Percentiles rank a stretch among this genome's conserved stretches.
Evolutionary conservation across 2,888 invertebrate genomes (phyloP).

Genomic region (Drosophila niveifrons): DNA sequence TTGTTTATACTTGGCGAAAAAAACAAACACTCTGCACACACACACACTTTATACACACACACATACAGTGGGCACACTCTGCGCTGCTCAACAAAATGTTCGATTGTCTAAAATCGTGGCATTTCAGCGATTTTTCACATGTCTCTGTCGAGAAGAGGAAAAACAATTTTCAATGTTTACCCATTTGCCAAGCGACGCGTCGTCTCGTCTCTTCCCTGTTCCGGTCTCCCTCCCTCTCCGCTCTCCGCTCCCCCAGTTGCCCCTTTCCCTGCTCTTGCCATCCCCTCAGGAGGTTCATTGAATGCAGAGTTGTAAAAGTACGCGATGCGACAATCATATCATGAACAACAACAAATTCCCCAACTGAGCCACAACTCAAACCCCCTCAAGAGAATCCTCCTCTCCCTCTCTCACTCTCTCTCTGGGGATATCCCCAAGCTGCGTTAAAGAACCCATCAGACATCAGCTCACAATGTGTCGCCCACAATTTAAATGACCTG

Average conservation of each 20-base stretch:
- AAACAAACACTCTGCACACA: conserved; percentile 48
- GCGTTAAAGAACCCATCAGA: conserved; percentile 70
- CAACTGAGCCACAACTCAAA: conserved; percentile 26
- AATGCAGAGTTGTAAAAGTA: conserved; percentile 41
- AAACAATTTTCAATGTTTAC: conserved; percentile 60
- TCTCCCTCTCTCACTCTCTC: conserved; percentile 6
- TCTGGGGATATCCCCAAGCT: conserved; percentile 2
- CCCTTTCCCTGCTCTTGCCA: background rate
- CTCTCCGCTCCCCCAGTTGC: background rate
- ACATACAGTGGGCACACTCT: conserved; percentile 20
- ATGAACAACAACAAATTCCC: conserved; percentile 52
- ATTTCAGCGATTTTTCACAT: conserved; percentile 68
- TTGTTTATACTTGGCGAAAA: conserved; percentile 75
- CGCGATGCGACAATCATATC: conserved; percentile 10
- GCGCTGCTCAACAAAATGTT: conserved; percentile 43
- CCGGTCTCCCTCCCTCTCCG: conserved; percentile 2
- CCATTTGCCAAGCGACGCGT: conserved; percentile 50
- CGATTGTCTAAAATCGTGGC: conserved; percentile 69
- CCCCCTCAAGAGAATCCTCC: conserved; percentile 16
- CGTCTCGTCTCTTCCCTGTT: conserved; percentile 35
- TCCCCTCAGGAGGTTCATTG: conserved; percentile 26
- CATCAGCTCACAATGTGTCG: conserved; percentile 59
- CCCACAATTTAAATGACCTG: conserved; percentile 62
- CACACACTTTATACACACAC: conserved; percentile 24
- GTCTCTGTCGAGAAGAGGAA: conserved; percentile 42